These are phyloP conservation scores for Lasioglossum marginatum DNA, from an alignment of 2,888 invertebrate species.

Conservation along the genomic window DNA sequence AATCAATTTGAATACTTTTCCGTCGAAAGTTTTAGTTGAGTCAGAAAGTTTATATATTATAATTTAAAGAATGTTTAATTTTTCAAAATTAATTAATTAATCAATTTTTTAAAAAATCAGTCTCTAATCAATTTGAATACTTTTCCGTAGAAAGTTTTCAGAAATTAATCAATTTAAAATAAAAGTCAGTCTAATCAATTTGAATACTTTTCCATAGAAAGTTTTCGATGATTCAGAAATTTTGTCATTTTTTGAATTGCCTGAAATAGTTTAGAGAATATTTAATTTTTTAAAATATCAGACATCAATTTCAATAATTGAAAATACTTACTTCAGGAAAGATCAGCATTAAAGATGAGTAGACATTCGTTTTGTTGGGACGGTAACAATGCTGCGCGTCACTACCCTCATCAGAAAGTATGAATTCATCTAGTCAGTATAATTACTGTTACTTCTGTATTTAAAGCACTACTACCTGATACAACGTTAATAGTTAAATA, in stretches of 20 bases:
- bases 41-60: too few relatives aligned
- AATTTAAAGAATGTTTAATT: too few relatives aligned
- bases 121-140: too few relatives aligned
- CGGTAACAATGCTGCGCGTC: neutral
- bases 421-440: conserved; percentile 33
- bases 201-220: too few relatives aligned
- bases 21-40: too few relatives aligned
- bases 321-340: neutral
- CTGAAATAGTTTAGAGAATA: neutral
- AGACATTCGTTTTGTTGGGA: neutral
- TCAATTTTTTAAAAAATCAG: too few relatives aligned
- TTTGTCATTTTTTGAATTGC: too few relatives aligned
- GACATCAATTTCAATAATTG: neutral
- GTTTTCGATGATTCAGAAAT: neutral
- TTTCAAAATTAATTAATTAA: too few relatives aligned
- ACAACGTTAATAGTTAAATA: conserved; percentile 46
- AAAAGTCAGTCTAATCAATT: too few relatives aligned
- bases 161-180: too few relatives aligned
- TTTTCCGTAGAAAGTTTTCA: too few relatives aligned
- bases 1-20: neutral
- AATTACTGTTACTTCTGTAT: conserved; percentile 47
- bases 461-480: conserved; percentile 27
- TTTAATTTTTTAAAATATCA: neutral
- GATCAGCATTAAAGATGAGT: neutral
- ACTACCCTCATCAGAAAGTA: neutral